A percentile compares a stretch with the other conserved stretches of the same genome.
Conservation (phyloP, 2,888 invertebrate genomes). For the Meloe dianella region DNA sequence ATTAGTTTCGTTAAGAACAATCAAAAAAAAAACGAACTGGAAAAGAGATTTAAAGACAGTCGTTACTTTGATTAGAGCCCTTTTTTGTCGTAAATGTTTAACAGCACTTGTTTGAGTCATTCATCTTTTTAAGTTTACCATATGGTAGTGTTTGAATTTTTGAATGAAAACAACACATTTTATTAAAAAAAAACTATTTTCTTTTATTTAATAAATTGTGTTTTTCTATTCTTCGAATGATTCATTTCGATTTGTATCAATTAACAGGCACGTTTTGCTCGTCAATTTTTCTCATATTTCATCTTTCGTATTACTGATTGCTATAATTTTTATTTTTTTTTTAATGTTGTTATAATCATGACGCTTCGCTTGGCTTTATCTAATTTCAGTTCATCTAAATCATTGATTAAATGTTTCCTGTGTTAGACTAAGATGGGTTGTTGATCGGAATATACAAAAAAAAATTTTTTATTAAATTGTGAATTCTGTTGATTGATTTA, state of each 20-base stretch:
- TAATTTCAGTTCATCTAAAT: constrained; percentile 15
- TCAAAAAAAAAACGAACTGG: neutral
- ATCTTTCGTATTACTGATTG: neutral
- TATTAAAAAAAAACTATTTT: neutral
- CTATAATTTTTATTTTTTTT: neutral
- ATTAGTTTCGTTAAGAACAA: no score
- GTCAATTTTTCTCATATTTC: neutral
- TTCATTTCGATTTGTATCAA: neutral
- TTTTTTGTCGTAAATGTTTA: neutral
- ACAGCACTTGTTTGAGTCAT: neutral
- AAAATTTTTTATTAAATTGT: no score
- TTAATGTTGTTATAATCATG: constrained; percentile 1
- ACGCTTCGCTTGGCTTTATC: constrained; percentile 10
- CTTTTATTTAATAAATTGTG: neutral
- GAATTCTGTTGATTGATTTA: neutral
- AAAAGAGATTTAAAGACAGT: neutral
- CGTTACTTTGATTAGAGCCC: neutral
- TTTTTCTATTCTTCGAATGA: neutral
- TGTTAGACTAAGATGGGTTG: neutral
- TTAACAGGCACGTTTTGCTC: neutral
- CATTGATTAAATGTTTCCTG: constrained; percentile 14
- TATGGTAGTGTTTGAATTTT: constrained; percentile 7
- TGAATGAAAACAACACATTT: constrained; percentile 1
- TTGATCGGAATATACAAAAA: neutral
- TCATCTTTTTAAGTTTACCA: neutral